A percentile compares a stretch with the other conserved stretches of the same genome.
Conservation (phyloP, 2,113 vertebrate species). For the Seriola aureovittata region DNA sequence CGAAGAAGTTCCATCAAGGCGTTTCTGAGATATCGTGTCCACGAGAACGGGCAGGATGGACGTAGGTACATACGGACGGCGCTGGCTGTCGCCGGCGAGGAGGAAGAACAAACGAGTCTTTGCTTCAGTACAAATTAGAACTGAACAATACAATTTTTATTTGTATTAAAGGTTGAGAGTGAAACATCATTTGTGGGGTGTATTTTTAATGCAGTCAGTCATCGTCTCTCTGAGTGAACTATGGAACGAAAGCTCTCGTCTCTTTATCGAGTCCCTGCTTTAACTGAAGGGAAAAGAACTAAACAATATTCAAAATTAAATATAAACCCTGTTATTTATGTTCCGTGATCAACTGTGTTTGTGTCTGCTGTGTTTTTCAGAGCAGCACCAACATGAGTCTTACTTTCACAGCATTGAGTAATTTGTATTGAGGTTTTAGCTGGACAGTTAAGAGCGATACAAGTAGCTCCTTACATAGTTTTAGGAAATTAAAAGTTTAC, state of each 20-base stretch:
- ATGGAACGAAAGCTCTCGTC: not conserved
- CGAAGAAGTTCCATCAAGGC: too few species aligned
- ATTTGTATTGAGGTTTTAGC: not conserved
- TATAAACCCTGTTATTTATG: slow-evolving; percentile 1
- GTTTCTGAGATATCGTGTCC: too few species aligned
- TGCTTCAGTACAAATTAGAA: not conserved
- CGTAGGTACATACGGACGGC: too few species aligned
- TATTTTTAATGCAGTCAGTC: not conserved
- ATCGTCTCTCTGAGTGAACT: not conserved
- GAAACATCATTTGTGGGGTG: not conserved
- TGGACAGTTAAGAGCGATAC: not conserved
- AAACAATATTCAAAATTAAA: not conserved
- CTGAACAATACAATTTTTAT: not conserved
- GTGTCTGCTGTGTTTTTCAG: not conserved
- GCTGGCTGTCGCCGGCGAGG: too few species aligned
- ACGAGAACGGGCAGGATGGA: too few species aligned
- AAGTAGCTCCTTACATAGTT: too few species aligned
- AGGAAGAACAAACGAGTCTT: not conserved
- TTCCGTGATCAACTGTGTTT: slow-evolving; percentile 1
- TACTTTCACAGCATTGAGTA: slow-evolving; percentile 2
- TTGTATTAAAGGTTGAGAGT: not conserved
- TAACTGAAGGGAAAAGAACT: slow-evolving; percentile 14
- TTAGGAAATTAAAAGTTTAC: slow-evolving; percentile 2
- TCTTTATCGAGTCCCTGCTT: not conserved
- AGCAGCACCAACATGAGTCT: slow-evolving; percentile 1